Evolutionary conservation across 2,797 vertebrate species (phyloP), one percentile per base, ranked within the genome.

Genomic region (Smutsia temminckii): DNA sequence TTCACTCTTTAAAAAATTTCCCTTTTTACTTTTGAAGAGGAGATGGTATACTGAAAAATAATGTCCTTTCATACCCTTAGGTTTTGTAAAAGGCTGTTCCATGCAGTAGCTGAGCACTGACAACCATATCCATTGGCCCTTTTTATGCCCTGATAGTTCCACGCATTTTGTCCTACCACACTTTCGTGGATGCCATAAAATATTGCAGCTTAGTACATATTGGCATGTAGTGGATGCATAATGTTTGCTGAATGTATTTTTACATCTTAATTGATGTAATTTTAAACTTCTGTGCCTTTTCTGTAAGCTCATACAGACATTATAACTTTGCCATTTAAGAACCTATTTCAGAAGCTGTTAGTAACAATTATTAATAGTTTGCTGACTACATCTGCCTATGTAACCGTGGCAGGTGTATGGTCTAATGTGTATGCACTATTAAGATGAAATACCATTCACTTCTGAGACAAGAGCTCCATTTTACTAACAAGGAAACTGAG

Each of bases 1-100:
- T 32, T 37, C 66, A 63, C 49, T 32, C 25, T 87, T 80, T 57
- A 27, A 29, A 59, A 78, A 61, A 37, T 11, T 55, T 75, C 42
- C 23, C 46, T 91, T 88, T 32, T 46, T 91, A 59, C n/a, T 84
- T 87, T 64, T 53, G 89, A 89, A 89, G 66, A 89, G 75, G 23
- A 55, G 23, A 63, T 66, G 12, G 23, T 61, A n/a, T 83, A 61
- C 57, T 61, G 9, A n/a, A 78, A 95, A 87, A 55, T 72, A 21
- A 84, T 85, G 34, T 49, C 8, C 71, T 68, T 89, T 89, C 16
- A 23, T 61, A n/a, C 2, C 51, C 23, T 77, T 61, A 34, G 29
- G 12, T 93, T 88, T 42, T 51, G 8, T 75, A 77, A 71, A 77
- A 34, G 69, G 51, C 12, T 71, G 6, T 57, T 71, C 27, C 20